Base-by-base conservation (phyloP, 2,113 vertebrate species). In the Polyodon spathula region DNA sequence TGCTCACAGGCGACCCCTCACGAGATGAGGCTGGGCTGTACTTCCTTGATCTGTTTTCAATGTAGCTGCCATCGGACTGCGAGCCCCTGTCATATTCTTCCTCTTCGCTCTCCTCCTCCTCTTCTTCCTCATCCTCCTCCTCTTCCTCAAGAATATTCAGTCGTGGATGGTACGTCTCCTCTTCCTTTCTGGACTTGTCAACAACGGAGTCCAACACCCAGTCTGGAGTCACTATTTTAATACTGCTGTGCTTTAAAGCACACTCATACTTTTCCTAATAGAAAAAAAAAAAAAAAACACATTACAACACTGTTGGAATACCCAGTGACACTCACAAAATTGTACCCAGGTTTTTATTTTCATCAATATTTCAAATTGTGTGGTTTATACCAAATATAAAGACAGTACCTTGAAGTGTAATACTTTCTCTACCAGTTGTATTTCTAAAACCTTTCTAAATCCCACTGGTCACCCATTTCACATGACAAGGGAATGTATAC, bases 211-310 rank as follows among this genome's bases (percentile, higher is more conserved):
- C 89, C 63, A 89, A 75, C 44, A 99, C 93, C 96, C 96, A 99
- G 74, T 98, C 95, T 0, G 87, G 93, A 5, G 94, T 95, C 61
- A 99, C 93, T 0, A 98, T 86, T 72, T 85, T 92, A 62, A 99
- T 88, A 43, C 73, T 71, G 1, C 79, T 76, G 59, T 88, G 84
- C 74, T 89, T 92, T 64, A 88, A 73, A 15, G 94, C 93, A 54
- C 89, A 94, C 58, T 91, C 91, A 8, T 95, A 97, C 68, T 98
- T 98, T 39, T 88, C 92, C 96, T 99, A 44, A 0, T 27, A 27
- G 55, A 4, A 61, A 14, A 50, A 66, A 37, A 56, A 64, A 4
- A 62, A 61, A n/a, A 5, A 55, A 40, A 50, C 6, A 11, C 1
- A 43, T 8, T 14, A 5, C 17, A 46, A 46, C 5, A 14, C 5